phyloP scores from a whole-genome alignment of 92 coral and sea anemone genomes.

The Nematostella vectensis region DNA sequence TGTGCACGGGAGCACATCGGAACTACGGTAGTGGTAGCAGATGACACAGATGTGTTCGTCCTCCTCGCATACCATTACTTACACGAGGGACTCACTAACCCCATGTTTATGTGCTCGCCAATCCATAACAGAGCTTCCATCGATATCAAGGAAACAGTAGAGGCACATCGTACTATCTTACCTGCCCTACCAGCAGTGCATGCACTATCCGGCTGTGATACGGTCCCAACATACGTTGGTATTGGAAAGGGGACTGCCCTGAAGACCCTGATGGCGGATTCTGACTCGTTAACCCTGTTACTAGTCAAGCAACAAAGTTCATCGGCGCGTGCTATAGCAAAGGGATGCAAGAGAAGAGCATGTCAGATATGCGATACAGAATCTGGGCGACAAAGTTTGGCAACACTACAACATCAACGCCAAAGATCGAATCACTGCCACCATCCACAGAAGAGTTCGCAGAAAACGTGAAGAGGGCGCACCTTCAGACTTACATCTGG shows the following conservation, averaged over 20 bases:
- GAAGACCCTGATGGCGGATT: constrained; percentile 42
- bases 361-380: constrained; percentile 46
- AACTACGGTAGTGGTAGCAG: constrained; percentile 39
- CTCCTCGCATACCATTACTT: constrained; percentile 43
- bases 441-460: no score
- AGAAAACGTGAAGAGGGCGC: no score
- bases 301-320: constrained; percentile 31
- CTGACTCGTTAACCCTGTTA: constrained; percentile 18
- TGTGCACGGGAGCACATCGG: constrained; percentile 40
- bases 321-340: constrained; percentile 43
- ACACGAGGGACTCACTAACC: constrained; percentile 22
- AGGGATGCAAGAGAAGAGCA: no score
- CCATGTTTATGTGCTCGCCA: constrained; percentile 46
- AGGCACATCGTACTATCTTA: constrained; percentile 31
- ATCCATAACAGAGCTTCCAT: constrained; percentile 46
- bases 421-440: no score
- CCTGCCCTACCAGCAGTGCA: constrained; percentile 52
- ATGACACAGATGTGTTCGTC: constrained; percentile 55
- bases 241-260: constrained; percentile 56
- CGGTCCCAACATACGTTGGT: constrained; percentile 57
- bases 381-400: constrained; percentile 51
- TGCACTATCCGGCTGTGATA: constrained; percentile 62
- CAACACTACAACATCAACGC: constrained; percentile 35
- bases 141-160: constrained; percentile 42
- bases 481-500: no score